Conservation (phyloP, 2,113 vertebrate genomes). For the Pedetes capensis region DNA sequence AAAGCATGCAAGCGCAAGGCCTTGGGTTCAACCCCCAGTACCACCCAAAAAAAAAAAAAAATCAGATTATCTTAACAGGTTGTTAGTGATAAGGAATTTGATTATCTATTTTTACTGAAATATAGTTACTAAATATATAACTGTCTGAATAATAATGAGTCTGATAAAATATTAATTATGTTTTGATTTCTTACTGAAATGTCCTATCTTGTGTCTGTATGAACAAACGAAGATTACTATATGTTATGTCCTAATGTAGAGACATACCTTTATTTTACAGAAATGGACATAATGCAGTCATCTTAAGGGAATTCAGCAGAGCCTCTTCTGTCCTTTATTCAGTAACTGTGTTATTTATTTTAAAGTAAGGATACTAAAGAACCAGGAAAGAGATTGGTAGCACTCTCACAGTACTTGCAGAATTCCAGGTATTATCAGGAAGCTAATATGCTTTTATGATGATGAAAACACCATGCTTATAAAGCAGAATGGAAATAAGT, state of each 20-base stretch:
- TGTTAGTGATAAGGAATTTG: background rate
- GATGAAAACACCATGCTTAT: slow-evolving; percentile 60
- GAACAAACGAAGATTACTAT: background rate
- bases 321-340: background rate
- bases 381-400: background rate
- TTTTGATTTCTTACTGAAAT: background rate
- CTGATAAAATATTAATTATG: background rate
- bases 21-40: no score
- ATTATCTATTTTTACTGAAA: background rate
- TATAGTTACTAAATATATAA: background rate
- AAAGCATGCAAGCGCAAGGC: no score
- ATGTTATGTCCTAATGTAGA: background rate
- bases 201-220: background rate
- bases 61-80: background rate
- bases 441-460: slow-evolving; percentile 54
- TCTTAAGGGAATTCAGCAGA: background rate
- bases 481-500: slow-evolving; percentile 66
- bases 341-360: slow-evolving; percentile 13
- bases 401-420: slow-evolving; percentile 7
- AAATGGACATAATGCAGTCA: background rate
- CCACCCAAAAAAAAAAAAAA: no score
- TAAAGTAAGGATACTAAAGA: background rate
- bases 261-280: background rate
- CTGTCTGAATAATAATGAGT: background rate
- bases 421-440: slow-evolving; percentile 61